These are phyloP conservation scores for Belgica antarctica DNA, from an alignment of 2,888 invertebrate genomes.

Conservation along the genomic window DNA sequence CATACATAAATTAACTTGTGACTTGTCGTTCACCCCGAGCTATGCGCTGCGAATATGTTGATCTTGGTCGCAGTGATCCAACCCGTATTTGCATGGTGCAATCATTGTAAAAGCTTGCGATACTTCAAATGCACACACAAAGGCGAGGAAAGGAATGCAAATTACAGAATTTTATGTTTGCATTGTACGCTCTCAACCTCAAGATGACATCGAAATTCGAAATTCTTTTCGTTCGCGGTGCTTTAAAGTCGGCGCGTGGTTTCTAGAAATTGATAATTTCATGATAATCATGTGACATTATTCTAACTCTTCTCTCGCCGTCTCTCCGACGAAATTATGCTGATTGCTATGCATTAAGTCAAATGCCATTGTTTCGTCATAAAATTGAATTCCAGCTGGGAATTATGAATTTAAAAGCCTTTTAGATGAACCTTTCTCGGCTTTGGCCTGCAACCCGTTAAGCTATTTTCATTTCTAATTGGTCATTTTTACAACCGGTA, in stretches of 20 bases:
- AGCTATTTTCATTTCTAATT: not conserved
- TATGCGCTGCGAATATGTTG: not conserved
- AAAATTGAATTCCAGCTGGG: not conserved
- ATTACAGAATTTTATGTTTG: slow-evolving; percentile 27
- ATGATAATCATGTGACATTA: slow-evolving; percentile 14
- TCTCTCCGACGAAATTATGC: not conserved
- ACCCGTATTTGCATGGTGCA: slow-evolving; percentile 35
- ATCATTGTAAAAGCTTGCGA: slow-evolving; percentile 26
- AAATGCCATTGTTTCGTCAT: not conserved
- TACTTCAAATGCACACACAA: slow-evolving; percentile 10
- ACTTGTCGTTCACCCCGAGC: not conserved
- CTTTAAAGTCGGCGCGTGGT: not conserved
- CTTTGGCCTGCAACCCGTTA: not conserved
- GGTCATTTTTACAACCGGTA: not conserved
- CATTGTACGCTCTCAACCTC: slow-evolving; percentile 3
- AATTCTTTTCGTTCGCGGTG: too few relatives aligned
- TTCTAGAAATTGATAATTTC: slow-evolving; percentile 23
- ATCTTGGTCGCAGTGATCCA: not conserved
- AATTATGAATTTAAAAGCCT: not conserved
- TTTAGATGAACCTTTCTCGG: not conserved
- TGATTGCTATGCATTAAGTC: not conserved
- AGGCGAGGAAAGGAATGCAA: slow-evolving; percentile 39
- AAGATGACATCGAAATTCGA: slow-evolving; percentile 29
- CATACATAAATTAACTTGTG: slow-evolving; percentile 34
- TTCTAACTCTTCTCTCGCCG: not conserved